Evolutionary conservation across 2,888 invertebrate species (phyloP).

Genomic region (Eristalis intricaria): DNA sequence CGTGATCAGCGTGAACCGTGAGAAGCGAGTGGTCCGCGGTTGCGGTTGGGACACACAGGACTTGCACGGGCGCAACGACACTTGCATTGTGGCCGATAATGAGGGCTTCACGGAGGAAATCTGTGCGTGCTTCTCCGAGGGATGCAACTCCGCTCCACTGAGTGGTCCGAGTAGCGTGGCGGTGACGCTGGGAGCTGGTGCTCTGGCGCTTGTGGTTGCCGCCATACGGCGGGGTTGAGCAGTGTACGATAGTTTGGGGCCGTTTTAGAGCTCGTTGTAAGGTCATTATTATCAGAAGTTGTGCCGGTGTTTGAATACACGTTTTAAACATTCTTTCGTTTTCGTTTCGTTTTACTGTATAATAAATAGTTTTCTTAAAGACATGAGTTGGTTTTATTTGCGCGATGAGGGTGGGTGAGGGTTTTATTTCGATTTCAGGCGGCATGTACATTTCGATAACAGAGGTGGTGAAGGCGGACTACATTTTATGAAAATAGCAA

Average conservation of each 20-base stretch:
- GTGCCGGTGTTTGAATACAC: conserved; percentile 4
- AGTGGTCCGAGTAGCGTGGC: conserved; percentile 21
- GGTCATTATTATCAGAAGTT: conserved; percentile 57
- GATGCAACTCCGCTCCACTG: conserved; percentile 82
- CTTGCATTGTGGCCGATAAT: conserved; percentile 85
- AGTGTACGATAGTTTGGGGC: conserved; percentile 15
- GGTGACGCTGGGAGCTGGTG: conserved; percentile 58
- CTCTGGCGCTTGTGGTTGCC: conserved; percentile 65
- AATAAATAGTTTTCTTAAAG: background rate
- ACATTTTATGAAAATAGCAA: too few species aligned
- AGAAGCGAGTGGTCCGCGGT: conserved; percentile 82
- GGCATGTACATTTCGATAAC: too few species aligned
- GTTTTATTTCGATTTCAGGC: too few species aligned
- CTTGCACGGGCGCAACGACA: conserved; percentile 74
- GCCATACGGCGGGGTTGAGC: conserved; percentile 70
- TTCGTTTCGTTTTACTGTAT: background rate
- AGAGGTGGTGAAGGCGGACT: too few species aligned
- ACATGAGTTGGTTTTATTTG: background rate
- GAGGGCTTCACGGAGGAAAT: conserved; percentile 85
- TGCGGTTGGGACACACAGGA: conserved; percentile 84
- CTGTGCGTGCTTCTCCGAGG: conserved; percentile 85
- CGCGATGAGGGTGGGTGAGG: background rate
- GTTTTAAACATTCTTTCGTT: background rate
- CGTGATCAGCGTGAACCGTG: conserved; percentile 82
- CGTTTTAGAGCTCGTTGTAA: conserved; percentile 59